Base-by-base conservation (phyloP, 2,888 invertebrate genomes). In the Rotaria magnacalcarata region DNA sequence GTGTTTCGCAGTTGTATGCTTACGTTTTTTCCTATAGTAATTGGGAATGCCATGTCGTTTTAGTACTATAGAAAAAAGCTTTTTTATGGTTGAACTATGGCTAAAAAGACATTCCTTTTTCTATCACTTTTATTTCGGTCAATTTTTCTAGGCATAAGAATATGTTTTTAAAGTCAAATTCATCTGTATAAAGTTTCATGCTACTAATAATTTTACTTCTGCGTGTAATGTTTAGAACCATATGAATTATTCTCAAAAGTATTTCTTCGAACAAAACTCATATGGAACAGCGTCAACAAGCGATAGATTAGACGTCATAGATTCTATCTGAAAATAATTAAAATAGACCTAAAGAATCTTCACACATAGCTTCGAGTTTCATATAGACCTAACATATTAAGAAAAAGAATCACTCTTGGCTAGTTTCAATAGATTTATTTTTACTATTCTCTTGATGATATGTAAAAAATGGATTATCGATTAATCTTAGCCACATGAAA, bases 1-100 rank as follows among this genome's bases (percentile, higher is more conserved):
- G 2, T 3, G 3, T 52, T 52, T 11, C 14, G 2, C 11, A 11
- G 50, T 14, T 52, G 11, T 14, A 52, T 52, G 3, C 2, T 11
- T 0, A 2, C 14, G 11, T 10, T 47, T 47, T 47, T 47, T 47
- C 11, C 11, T 0, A 2, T 52, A 52, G 19, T 54, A 21, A 19
- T 0, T 19, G 0, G 4, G 4, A 19, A 19, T 1, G 0, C 8
- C 1, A 10, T 24, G 2, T 56, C 24, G 14, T 24, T 34, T 34
- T 21, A 56, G 14, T 8, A 50, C 50, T 14, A 50, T 50, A 50
- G 14, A 8, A 50, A 50, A 10, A 56, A 7, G 4, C 7, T 24
- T 24, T 56, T 56, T 24, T 8, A 24, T 56, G 24, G 5, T 56
- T 24, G 8, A 56, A 56, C 24, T 21, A 21, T 54, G 19, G 54